Conservation (phyloP, 2,888 invertebrate genomes). For the Cerastis rubricosa region DNA sequence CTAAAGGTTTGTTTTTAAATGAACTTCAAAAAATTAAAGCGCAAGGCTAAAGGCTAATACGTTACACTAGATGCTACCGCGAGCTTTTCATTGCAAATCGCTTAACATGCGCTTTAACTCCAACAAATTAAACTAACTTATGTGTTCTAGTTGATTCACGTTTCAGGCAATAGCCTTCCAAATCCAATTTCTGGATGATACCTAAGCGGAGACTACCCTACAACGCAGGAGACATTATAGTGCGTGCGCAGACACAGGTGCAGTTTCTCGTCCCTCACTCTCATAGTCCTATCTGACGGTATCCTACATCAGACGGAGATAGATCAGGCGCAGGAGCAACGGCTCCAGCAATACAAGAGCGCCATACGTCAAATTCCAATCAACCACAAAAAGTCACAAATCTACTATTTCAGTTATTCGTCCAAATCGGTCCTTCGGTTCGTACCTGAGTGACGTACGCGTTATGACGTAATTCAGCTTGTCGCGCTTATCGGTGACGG, state of each 20-base stretch:
- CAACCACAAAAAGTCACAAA: background rate
- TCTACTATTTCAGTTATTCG: background rate
- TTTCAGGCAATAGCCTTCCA: background rate
- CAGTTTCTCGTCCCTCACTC: background rate
- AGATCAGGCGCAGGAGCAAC: background rate
- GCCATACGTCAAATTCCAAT: background rate
- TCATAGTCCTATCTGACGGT: background rate
- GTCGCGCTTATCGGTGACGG: conserved; percentile 68
- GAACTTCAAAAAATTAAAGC: background rate
- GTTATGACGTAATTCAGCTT: conserved; percentile 64
- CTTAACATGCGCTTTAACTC: too few relatives aligned
- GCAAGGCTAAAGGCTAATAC: background rate
- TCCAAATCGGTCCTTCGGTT: conserved; percentile 45
- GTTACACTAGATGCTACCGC: background rate
- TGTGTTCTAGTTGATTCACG: too few relatives aligned
- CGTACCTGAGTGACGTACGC: conserved; percentile 54
- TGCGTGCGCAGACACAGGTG: background rate
- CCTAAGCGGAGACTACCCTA: background rate
- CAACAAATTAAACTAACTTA: background rate
- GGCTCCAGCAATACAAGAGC: background rate
- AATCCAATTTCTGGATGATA: background rate
- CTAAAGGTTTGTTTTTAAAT: background rate
- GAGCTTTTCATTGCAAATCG: background rate
- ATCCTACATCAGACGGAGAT: background rate
- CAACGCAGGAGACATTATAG: background rate